Evolutionary conservation across 2,113 vertebrate species (phyloP).

Genomic region (Eubucco bourcierii): DNA sequence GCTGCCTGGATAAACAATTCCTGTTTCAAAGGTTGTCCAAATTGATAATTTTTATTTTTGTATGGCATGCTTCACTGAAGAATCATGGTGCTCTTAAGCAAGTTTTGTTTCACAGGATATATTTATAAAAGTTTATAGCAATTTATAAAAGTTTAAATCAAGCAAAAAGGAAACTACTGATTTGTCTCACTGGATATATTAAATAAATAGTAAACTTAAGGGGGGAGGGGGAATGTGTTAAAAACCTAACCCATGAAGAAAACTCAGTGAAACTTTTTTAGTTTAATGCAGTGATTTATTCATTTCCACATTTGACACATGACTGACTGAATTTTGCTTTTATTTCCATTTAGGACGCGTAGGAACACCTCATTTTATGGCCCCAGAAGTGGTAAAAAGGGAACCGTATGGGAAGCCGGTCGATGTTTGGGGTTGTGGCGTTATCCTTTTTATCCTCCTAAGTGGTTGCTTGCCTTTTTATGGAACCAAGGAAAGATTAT

Average conservation of each 20-base stretch:
- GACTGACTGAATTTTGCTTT: not conserved
- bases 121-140: not conserved
- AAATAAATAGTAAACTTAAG: not conserved
- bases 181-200: not conserved
- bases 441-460: slow-evolving; percentile 98
- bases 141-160: not conserved
- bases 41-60: not conserved
- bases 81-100: not conserved
- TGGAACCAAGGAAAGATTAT: slow-evolving; percentile 97
- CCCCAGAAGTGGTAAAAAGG: slow-evolving; percentile 97
- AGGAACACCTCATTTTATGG: slow-evolving; percentile 99
- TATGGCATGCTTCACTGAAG: not conserved
- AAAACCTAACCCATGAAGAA: not conserved
- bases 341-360: slow-evolving; percentile 85
- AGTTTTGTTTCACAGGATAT: not conserved
- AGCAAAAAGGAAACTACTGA: not conserved
- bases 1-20: not conserved
- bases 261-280: not conserved
- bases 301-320: not conserved
- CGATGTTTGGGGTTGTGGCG: slow-evolving; percentile 98
- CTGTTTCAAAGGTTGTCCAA: not conserved
- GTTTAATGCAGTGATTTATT: not conserved
- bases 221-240: not conserved
- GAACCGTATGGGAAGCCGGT: slow-evolving; percentile 98
- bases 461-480: slow-evolving; percentile 98